phyloP scores from a whole-genome alignment of 2,888 invertebrate species.

The Lasioglossum villosulum region DNA sequence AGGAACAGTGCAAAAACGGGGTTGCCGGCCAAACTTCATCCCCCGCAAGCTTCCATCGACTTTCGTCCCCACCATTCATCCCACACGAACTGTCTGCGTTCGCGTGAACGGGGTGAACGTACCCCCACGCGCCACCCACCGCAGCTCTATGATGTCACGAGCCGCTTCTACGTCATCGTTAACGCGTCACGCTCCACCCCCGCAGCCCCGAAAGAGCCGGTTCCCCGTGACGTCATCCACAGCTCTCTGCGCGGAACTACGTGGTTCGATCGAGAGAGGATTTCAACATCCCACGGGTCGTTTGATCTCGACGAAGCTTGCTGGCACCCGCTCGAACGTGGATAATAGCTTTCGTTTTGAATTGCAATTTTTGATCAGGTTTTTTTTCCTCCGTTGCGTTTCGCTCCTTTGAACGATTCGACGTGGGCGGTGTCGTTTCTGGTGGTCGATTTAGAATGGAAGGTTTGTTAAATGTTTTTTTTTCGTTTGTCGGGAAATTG shows the following conservation, averaged over 20 bases:
- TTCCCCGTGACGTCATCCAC: constrained; percentile 8
- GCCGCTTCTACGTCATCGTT: neutral
- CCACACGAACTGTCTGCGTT: neutral
- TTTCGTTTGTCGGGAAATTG: neutral
- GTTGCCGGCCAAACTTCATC: constrained; percentile 29
- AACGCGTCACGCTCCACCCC: neutral
- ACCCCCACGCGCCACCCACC: neutral
- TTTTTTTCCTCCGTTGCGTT: neutral
- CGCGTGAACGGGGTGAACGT: constrained; percentile 3
- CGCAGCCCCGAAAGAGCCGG: neutral
- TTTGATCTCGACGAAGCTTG: neutral
- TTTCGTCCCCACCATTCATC: neutral
- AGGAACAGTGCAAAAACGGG: neutral
- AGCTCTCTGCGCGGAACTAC: neutral
- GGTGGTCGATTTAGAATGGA: neutral
- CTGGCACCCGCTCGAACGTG: neutral
- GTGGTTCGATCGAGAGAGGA: neutral
- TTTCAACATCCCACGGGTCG: constrained; percentile 1
- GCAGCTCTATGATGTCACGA: constrained; percentile 25
- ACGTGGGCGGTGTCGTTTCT: neutral
- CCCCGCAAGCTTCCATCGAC: neutral
- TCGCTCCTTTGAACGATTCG: neutral
- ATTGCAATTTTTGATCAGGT: neutral
- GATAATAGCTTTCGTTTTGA: neutral
- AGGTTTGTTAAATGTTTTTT: neutral